Base-by-base conservation (phyloP, 2,888 invertebrate genomes). In the Polietes domitor region DNA sequence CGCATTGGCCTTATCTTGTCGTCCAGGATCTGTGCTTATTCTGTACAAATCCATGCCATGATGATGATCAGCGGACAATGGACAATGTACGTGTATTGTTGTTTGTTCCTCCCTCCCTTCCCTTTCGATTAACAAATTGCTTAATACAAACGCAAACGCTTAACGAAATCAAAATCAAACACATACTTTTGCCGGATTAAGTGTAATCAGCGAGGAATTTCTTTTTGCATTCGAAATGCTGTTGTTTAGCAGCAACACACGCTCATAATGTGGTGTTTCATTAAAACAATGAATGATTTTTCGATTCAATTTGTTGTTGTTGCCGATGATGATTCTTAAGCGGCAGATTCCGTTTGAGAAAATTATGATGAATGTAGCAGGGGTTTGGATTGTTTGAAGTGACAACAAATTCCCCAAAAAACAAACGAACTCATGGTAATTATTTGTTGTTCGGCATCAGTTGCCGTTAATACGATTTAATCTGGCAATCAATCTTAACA, bases 51-150 rank as follows among this genome's bases (percentile, higher is more conserved):
- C 32, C 32, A 10, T 37, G 9, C 37, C 26, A 7, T 4, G 24
- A 0, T 55, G n/a, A n/a, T n/a, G n/a, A 17, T 50, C 6, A 17
- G 17, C 17, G 61, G 61, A 61, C 61, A 61, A 61, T 61, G 61
- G 61, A n/a, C 61, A 41, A 41, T 43, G 10, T 24, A 26, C 24
- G 58, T 58, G 15, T 26, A 21, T 19, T 58, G 58, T 32, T n/a
- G 3, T 65, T 28, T 68, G 37, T 6, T 32, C 32, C 7, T 32
- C 2, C 12, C 12, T 32, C 21, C 9, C 2, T 63, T 24, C 19
- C 24, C 47, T 58, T 77, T 43, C 81, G 84, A 79, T 84, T 84
- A 84, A 78, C 84, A 84, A 84, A 84, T 84, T 84, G 81, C 84
- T 84, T 84, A 84, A 84, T 84, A 84, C 81, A 81, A 84, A 61